A percentile compares a stretch with the other conserved stretches of the same genome.
phyloP scores from a whole-genome alignment of 2,797 vertebrate species.

The Gila robusta region DNA sequence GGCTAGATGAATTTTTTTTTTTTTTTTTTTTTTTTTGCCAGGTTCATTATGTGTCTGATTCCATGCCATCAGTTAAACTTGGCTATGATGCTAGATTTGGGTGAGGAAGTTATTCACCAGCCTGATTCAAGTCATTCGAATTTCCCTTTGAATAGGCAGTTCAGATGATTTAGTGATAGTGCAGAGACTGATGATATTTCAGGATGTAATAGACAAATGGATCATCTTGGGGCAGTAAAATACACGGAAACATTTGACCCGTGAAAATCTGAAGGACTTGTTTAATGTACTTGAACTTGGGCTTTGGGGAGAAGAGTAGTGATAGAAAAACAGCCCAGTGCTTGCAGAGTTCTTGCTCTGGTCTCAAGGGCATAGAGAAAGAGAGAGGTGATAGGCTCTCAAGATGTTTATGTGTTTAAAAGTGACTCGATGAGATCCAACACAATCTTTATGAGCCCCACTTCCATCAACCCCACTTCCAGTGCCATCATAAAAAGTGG shows the following conservation, averaged over 20 bases:
- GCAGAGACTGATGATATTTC: constrained; percentile 56
- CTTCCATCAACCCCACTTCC: constrained; percentile 12
- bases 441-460: constrained; percentile 26
- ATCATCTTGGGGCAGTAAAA: constrained; percentile 59
- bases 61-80: constrained; percentile 13
- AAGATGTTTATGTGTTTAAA: constrained; percentile 38
- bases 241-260: constrained; percentile 68
- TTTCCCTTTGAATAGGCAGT: constrained; percentile 38
- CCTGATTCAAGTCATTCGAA: constrained; percentile 41
- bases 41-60: constrained; percentile 28
- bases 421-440: constrained; percentile 18
- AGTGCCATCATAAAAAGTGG: constrained; percentile 7
- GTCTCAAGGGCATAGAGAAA: constrained; percentile 33
- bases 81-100: constrained; percentile 23
- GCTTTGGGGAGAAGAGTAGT: constrained; percentile 9
- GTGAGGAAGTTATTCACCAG: constrained; percentile 14
- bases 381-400: constrained; percentile 29
- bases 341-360: constrained; percentile 27
- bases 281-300: constrained; percentile 71
- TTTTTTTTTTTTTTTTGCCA: constrained; percentile 31
- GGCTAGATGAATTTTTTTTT: background rate
- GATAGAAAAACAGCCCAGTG: constrained; percentile 21
- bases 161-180: constrained; percentile 49
- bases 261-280: constrained; percentile 75
- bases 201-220: constrained; percentile 68